Evolutionary conservation across 2,888 invertebrate genomes (phyloP).

Genomic region (Parascotia fuliginaria): DNA sequence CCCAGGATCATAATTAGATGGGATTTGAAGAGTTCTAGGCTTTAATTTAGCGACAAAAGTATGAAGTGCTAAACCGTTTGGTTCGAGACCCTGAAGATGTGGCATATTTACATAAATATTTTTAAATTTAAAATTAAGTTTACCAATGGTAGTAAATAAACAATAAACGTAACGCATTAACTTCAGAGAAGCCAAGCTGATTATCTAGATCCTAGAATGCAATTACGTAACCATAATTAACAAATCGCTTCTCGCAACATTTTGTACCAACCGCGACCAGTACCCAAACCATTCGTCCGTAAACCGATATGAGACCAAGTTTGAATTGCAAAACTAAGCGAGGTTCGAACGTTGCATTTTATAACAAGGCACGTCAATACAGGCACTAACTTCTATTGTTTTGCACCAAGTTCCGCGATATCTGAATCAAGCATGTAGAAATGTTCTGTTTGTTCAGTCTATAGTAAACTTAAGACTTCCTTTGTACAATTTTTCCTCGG

Average conservation of each 20-base stretch:
- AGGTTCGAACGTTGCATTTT: constrained; percentile 52
- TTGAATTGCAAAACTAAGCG: constrained; percentile 79
- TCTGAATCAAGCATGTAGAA: constrained; percentile 13
- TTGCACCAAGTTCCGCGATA: constrained; percentile 30
- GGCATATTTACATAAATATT: too few species aligned
- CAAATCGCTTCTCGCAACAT: constrained; percentile 7
- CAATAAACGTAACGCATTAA: too few species aligned
- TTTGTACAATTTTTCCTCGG: too few species aligned
- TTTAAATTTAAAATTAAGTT: too few species aligned
- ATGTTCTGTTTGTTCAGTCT: neutral
- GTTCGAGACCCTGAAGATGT: too few species aligned
- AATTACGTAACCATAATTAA: neutral
- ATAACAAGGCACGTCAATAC: constrained; percentile 47
- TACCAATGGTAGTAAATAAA: too few species aligned
- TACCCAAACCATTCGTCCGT: constrained; percentile 67
- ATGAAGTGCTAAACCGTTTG: too few species aligned
- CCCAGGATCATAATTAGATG: too few species aligned
- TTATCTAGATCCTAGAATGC: too few species aligned
- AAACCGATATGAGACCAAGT: constrained; percentile 79
- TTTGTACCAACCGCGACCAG: constrained; percentile 31
- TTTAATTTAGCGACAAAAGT: too few species aligned
- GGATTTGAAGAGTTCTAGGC: too few species aligned
- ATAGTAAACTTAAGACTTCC: neutral
- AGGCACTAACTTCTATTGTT: constrained; percentile 33
- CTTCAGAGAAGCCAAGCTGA: too few species aligned